A percentile compares a stretch with the other conserved stretches of the same genome.
Conservation (phyloP, 2,888 invertebrate genomes). For the Rhynchonema sp. region DNA sequence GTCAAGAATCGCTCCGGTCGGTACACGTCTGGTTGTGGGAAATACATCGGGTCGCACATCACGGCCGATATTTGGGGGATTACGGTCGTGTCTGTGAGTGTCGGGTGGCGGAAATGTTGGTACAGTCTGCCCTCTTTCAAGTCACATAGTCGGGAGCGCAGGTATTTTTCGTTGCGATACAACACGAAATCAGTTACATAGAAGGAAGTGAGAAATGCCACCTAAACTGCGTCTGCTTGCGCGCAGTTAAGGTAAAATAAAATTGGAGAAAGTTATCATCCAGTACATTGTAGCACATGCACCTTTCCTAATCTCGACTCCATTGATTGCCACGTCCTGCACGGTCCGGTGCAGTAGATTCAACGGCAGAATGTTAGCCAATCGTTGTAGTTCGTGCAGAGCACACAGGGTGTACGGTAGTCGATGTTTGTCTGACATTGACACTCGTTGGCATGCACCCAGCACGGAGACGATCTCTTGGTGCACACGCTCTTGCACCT, state of each 20-base stretch:
- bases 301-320: not conserved
- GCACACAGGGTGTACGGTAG: not conserved
- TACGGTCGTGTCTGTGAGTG: conserved; percentile 8
- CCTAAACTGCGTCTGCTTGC: too few species aligned
- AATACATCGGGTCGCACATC: conserved; percentile 9
- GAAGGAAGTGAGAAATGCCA: too few species aligned
- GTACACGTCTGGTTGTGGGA: conserved; percentile 10
- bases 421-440: not conserved
- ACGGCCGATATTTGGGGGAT: not conserved
- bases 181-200: too few species aligned
- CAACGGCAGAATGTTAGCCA: not conserved
- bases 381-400: not conserved
- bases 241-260: too few species aligned
- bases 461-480: not conserved
- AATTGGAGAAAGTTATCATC: too few species aligned
- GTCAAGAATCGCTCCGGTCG: conserved; percentile 12
- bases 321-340: not conserved
- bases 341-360: not conserved
- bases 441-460: not conserved
- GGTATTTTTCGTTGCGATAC: too few species aligned
- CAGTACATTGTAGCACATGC: too few species aligned
- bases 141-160: too few species aligned
- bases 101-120: conserved; percentile 7
- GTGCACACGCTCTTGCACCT: not conserved
- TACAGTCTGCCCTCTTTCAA: too few species aligned